These are phyloP conservation scores for Lycaena phlaeas DNA, from an alignment of 2,888 invertebrate genomes.

Conservation along the genomic window DNA sequence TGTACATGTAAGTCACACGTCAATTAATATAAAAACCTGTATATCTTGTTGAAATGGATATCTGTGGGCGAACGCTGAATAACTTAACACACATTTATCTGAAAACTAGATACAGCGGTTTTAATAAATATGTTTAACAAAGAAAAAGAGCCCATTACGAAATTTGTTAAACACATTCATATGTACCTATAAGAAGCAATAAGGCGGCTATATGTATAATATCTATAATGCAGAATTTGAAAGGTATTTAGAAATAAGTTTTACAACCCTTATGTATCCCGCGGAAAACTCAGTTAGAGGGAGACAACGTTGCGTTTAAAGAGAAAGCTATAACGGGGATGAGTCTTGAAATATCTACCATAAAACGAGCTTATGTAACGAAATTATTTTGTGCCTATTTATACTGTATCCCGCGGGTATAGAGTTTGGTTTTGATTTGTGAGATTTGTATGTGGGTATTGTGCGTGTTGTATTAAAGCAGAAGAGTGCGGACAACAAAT, in stretches of 20 bases:
- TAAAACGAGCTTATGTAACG: conserved; percentile 27
- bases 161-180: neutral
- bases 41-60: too few species aligned
- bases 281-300: conserved; percentile 57
- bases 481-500: conserved; percentile 74
- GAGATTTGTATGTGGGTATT: conserved; percentile 42
- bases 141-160: too few species aligned
- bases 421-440: conserved; percentile 18
- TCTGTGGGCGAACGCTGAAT: conserved; percentile 20
- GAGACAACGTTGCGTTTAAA: conserved; percentile 63
- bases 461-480: conserved; percentile 70
- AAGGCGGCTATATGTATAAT: too few species aligned
- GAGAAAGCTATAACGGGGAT: conserved; percentile 61
- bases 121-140: too few species aligned
- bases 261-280: conserved; percentile 23
- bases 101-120: too few species aligned
- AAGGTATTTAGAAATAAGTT: conserved; percentile 3
- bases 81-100: conserved; percentile 9
- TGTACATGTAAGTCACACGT: conserved; percentile 40
- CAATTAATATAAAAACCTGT: too few species aligned
- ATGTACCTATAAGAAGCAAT: too few species aligned
- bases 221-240: neutral
- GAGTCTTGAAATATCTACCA: conserved; percentile 33
- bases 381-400: conserved; percentile 12
- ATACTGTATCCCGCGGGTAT: conserved; percentile 1